Percentiles rank a stretch among this genome's conserved stretches.
These are phyloP conservation scores for Synanthedon andrenaeformis DNA, from an alignment of 2,888 invertebrate genomes.

Conservation along the genomic window DNA sequence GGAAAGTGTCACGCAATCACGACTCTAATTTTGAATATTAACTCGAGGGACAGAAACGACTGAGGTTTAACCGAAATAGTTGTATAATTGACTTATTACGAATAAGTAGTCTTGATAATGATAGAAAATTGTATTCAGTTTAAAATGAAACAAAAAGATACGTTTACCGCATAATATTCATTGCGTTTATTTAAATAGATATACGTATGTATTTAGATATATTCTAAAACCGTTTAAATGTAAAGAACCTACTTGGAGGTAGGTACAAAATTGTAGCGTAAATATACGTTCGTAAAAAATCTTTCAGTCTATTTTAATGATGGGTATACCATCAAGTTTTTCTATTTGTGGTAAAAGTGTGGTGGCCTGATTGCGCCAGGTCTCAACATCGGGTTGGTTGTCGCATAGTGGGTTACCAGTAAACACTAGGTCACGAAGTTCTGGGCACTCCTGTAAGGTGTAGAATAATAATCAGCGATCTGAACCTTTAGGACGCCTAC, in stretches of 20 bases:
- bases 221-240: not conserved
- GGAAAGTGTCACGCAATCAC: slow-evolving; percentile 50
- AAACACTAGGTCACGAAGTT: slow-evolving; percentile 82
- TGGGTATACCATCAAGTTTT: slow-evolving; percentile 84
- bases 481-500: not conserved
- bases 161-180: no score
- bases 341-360: slow-evolving; percentile 79
- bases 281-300: not conserved
- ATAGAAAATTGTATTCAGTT: slow-evolving; percentile 16
- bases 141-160: slow-evolving; percentile 1
- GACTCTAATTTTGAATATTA: slow-evolving; percentile 23
- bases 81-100: slow-evolving; percentile 27
- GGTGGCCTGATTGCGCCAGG: slow-evolving; percentile 77
- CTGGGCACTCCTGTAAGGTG: slow-evolving; percentile 65
- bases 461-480: not conserved
- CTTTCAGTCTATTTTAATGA: slow-evolving; percentile 62
- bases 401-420: slow-evolving; percentile 83
- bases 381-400: slow-evolving; percentile 72
- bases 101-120: slow-evolving; percentile 18
- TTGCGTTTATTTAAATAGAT: not conserved
- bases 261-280: not conserved
- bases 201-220: not conserved
- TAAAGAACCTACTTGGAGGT: not conserved
- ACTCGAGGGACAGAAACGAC: slow-evolving; percentile 19
- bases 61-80: slow-evolving; percentile 19